A percentile compares a stretch with the other conserved stretches of the same genome.
Evolutionary conservation across 37 sponge, comb jelly and placozoan genomes (phyloP).

Genomic region (Bolinopsis microptera): DNA sequence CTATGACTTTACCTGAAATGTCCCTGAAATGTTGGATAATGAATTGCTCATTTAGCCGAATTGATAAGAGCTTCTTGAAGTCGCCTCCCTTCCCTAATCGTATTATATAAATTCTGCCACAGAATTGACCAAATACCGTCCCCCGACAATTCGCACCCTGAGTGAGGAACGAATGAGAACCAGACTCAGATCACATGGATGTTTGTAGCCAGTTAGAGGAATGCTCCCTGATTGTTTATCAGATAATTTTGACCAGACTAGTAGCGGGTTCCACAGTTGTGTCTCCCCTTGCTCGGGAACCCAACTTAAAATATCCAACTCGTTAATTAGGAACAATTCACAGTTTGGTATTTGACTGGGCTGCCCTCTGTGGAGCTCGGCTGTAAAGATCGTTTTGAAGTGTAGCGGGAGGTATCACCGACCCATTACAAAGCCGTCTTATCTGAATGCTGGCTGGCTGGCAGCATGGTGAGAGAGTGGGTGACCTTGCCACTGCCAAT

Average conservation of each 20-base stretch:
- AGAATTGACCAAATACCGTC: conserved; percentile 40
- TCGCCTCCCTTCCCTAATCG: conserved; percentile 11
- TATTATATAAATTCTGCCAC: conserved; percentile 19
- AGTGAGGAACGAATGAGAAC: not conserved
- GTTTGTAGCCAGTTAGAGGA: not conserved
- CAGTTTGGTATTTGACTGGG: not conserved
- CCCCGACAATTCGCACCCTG: conserved; percentile 17
- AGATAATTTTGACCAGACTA: conserved; percentile 57
- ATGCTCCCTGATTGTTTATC: conserved; percentile 6
- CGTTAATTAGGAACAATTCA: conserved; percentile 38
- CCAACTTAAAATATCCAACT: not conserved
- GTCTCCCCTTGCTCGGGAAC: not conserved
- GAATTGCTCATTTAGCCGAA: not conserved
- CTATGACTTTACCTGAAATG: not conserved
- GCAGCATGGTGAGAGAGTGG: not conserved
- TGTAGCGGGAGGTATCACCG: not conserved
- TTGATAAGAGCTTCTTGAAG: conserved; percentile 13
- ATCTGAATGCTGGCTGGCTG: not conserved
- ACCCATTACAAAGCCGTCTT: not conserved
- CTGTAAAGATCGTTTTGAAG: not conserved
- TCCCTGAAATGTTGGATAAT: not conserved
- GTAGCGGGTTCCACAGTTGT: not conserved
- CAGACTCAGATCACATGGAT: not conserved
- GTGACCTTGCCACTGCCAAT: not conserved
- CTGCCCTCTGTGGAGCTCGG: not conserved